Evolutionary conservation across 1,140 invertebrate species (phyloP), one percentile per base, ranked within the genome.

Genomic region (Bombus confusus): DNA sequence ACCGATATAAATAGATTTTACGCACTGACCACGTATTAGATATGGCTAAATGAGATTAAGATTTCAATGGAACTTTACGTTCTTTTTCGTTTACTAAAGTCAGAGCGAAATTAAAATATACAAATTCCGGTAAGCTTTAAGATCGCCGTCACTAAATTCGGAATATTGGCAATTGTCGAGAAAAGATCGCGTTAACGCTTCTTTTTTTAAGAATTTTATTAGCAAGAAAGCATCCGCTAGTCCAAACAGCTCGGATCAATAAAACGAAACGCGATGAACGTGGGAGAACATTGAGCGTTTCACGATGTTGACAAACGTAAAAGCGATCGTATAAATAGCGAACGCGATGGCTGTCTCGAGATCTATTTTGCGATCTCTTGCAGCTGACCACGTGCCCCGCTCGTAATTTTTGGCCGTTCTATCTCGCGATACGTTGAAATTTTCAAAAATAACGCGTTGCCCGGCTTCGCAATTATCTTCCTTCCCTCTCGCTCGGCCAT

Each of bases 311-410:
- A 82, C 52, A 37, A 83, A 84, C 73, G 80, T 18, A 62, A 76
- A 62, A 13, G 62, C 80, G 34, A 37, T 52, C n/a, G 34, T 84
- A 87, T 87, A 87, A 87, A 87, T 87, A 87, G 86, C 71, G 47
- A 37, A 83, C 72, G 10, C 34, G 68, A 39, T 5, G 79, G n/a
- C 66, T 10, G 43, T 68, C 73, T 43, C 69, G 86, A 73, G 73
- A 88, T 83, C 88, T 88, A 89, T 88, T 89, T 88, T 86, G 80
- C 83, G 81, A 68, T 22, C 75, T 74, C 59, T 52, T 62, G 85
- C 41, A 41, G 66, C 52, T 57, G 18, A 47, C n/a, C 85, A 80
- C 64, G 80, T 84, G 76, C 31, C 47, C 31, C 43, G 47, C 41
- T 75, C 80, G 57, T 85, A 87, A 25, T 41, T 87, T 77, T 73